A percentile compares a stretch with the other conserved stretches of the same genome.
These are phyloP conservation scores for Bellardia pandia DNA, from an alignment of 2,888 invertebrate species.

Conservation along the genomic window DNA sequence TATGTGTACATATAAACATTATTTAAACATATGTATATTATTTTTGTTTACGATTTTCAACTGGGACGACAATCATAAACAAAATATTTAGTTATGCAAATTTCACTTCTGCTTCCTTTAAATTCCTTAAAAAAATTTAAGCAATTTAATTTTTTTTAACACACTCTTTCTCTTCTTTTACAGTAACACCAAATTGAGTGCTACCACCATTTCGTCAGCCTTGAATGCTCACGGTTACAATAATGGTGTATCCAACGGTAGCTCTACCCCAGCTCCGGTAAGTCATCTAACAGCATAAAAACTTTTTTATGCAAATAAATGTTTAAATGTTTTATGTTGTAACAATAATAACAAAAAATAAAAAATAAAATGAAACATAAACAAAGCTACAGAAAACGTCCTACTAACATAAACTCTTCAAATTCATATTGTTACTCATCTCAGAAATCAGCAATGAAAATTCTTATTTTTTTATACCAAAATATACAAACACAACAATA, in stretches of 20 bases:
- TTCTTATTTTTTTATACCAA: conserved; percentile 6
- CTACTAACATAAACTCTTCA: conserved; percentile 64
- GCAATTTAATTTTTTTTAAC: background rate
- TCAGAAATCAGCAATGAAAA: conserved; percentile 61
- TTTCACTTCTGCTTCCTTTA: background rate
- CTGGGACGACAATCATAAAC: too few species aligned
- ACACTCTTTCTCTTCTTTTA: conserved; percentile 72
- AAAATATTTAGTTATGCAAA: too few species aligned
- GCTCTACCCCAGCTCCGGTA: conserved; percentile 80
- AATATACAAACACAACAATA: conserved; percentile 18
- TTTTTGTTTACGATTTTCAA: too few species aligned
- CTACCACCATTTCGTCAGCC: conserved; percentile 90
- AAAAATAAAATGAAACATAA: conserved; percentile 47
- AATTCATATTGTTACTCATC: conserved; percentile 70
- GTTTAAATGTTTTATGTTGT: conserved; percentile 67
- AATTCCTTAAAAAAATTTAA: background rate
- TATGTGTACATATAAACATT: too few species aligned
- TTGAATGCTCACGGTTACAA: conserved; percentile 85
- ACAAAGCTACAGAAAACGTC: conserved; percentile 38
- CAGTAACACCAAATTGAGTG: conserved; percentile 89
- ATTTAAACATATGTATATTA: too few species aligned
- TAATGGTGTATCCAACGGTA: conserved; percentile 82
- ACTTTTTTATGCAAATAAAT: conserved; percentile 54
- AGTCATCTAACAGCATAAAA: conserved; percentile 74
- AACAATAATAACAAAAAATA: conserved; percentile 35